Evolutionary conservation across 2,797 vertebrate species (phyloP).

Genomic region (Acipenser oxyrinchus): DNA sequence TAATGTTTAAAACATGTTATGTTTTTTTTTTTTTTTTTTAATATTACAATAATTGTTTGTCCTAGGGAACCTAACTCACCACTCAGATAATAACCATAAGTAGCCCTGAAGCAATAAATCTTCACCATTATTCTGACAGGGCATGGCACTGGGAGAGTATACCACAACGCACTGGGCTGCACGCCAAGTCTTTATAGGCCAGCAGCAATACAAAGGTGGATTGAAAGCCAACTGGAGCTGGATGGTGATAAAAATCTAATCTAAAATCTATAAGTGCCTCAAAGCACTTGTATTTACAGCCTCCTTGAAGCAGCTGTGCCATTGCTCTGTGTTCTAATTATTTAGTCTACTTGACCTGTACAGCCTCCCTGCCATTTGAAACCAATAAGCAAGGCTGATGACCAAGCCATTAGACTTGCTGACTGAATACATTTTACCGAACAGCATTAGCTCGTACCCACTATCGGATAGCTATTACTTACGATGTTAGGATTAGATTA

Average conservation of each 20-base stretch:
- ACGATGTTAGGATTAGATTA: constrained; percentile 1
- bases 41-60: not conserved
- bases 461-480: not conserved
- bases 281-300: constrained; percentile 11
- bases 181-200: not conserved
- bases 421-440: not conserved
- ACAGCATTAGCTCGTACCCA: not conserved
- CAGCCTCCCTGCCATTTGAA: not conserved
- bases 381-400: constrained; percentile 2
- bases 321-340: not conserved
- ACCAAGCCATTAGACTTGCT: no score
- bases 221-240: constrained; percentile 1
- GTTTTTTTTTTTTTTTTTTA: no score
- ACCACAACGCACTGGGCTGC: constrained; percentile 10
- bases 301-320: not conserved
- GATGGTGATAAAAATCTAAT: constrained; percentile 16
- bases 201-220: constrained; percentile 5
- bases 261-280: constrained; percentile 16
- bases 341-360: not conserved
- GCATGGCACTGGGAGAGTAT: not conserved
- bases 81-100: not conserved
- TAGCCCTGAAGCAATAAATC: not conserved
- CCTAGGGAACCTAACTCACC: not conserved
- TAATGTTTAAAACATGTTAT: no score
- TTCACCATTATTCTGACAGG: not conserved